A percentile compares a stretch with the other conserved stretches of the same genome.
phyloP scores from a whole-genome alignment of 2,113 vertebrate genomes.

The Notothenia rossii region DNA sequence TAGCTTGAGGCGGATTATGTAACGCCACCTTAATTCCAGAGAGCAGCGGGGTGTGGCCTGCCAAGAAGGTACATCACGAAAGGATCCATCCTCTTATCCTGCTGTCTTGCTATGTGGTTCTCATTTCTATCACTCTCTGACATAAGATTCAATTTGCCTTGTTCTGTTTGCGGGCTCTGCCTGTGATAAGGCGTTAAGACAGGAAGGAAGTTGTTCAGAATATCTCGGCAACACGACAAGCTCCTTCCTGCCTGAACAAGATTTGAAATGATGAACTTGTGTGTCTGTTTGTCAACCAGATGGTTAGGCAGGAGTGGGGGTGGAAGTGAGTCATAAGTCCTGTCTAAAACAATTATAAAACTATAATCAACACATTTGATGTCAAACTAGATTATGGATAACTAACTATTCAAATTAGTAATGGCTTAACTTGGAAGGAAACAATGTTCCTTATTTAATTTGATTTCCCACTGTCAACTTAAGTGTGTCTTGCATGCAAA shows the following conservation, averaged over 20 bases:
- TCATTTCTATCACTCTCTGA: constrained; percentile 19
- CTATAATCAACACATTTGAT: constrained; percentile 7
- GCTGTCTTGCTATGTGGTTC: constrained; percentile 14
- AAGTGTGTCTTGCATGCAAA: constrained; percentile 16
- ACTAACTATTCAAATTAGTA: constrained; percentile 5
- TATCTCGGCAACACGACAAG: constrained; percentile 49
- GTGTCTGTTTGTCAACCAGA: constrained; percentile 31
- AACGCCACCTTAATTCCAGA: constrained; percentile 67
- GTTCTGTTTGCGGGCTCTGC: constrained; percentile 10
- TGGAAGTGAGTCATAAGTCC: constrained; percentile 23
- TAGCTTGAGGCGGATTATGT: constrained; percentile 69
- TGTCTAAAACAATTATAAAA: constrained; percentile 12
- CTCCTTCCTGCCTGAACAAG: constrained; percentile 65
- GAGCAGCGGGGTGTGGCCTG: constrained; percentile 57
- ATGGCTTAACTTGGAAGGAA: neutral
- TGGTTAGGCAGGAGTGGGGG: neutral
- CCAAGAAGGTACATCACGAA: constrained; percentile 52
- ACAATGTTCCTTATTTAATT: neutral
- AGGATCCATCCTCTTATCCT: constrained; percentile 34
- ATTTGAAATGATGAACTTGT: constrained; percentile 50
- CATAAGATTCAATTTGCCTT: constrained; percentile 21
- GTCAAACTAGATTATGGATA: neutral
- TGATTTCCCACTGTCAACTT: neutral
- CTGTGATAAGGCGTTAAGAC: constrained; percentile 60
- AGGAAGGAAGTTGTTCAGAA: constrained; percentile 84